Evolutionary conservation across 1,140 invertebrate genomes (phyloP), one percentile per base, ranked within the genome.

Genomic region (Glossosoma conforme): DNA sequence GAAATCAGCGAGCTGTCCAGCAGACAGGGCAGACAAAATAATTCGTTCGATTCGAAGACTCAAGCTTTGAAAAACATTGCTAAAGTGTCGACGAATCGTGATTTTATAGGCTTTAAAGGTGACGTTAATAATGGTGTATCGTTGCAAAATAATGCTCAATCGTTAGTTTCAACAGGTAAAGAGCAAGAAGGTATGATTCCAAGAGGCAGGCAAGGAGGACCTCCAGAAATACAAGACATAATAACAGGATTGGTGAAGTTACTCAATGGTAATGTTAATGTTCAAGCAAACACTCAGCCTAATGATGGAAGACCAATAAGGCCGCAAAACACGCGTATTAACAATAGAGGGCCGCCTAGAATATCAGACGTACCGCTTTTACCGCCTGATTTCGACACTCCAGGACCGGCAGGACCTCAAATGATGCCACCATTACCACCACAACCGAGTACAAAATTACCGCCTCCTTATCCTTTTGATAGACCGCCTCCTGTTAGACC

Each of bases 181-280:
- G n/a, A n/a, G n/a, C n/a, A n/a, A n/a, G n/a, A n/a, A n/a, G n/a
- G n/a, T n/a, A n/a, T n/a, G n/a, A n/a, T 55, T 57, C 58, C 61
- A 66, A 59, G 64, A 61, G 54, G 64, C 21, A 62, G 72, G 37
- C 65, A 73, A 40, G 66, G 69, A 52, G 80, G 83, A 3, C 84
- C 82, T 65, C 85, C 86, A 14, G 89, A 92, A 65, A 91, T 93
- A 44, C 87, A 93, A 66, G 91, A 93, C 61, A 91, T 93, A 10
- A 89, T 94, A 40, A 90, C 89, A 5, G 90, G 89, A 9, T 88
- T 94, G 25, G 89, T 93, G 0, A 91, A 93, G 65, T 66, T 93
- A 1, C 68, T 93, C 1, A 91, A 93, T 59, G 90, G 90, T 1
- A 91, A 93, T 59, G 88, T 91, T 0, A 89, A 91, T 59, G 84